phyloP scores from a whole-genome alignment of 2,888 invertebrate genomes.

The Pantelozetes paolii region DNA sequence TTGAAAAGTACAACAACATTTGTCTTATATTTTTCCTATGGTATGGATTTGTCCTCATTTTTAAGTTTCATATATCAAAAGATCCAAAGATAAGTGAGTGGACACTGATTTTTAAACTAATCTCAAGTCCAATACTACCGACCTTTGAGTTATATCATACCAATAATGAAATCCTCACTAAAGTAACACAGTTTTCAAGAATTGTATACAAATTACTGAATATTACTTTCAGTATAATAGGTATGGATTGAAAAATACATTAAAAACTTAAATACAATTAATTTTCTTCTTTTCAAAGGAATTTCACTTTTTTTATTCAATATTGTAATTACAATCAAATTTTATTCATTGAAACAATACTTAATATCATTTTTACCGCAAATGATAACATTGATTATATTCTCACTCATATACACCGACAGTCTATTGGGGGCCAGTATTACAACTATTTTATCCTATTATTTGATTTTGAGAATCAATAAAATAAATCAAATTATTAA shows the following conservation, averaged over 20 bases:
- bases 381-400: background rate
- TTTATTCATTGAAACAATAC: too few relatives aligned
- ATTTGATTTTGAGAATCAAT: background rate
- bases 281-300: too few relatives aligned
- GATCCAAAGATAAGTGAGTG: background rate
- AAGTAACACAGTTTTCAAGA: background rate
- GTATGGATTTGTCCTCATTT: background rate
- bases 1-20: background rate
- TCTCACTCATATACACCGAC: background rate
- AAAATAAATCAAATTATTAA: background rate
- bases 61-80: background rate
- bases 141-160: background rate
- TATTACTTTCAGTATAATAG: background rate
- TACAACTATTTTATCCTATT: background rate
- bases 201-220: background rate
- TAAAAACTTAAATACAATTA: too few relatives aligned
- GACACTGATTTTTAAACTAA: background rate
- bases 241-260: too few relatives aligned
- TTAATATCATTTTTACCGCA: too few relatives aligned
- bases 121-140: background rate
- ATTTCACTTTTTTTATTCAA: too few relatives aligned
- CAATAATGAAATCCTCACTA: background rate
- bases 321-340: too few relatives aligned
- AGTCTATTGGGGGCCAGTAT: background rate
- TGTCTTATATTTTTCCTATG: background rate